A percentile compares a stretch with the other conserved stretches of the same genome.
These are phyloP conservation scores for Elgaria multicarinata DNA, from an alignment of 2,113 vertebrate species.

Conservation along the genomic window DNA sequence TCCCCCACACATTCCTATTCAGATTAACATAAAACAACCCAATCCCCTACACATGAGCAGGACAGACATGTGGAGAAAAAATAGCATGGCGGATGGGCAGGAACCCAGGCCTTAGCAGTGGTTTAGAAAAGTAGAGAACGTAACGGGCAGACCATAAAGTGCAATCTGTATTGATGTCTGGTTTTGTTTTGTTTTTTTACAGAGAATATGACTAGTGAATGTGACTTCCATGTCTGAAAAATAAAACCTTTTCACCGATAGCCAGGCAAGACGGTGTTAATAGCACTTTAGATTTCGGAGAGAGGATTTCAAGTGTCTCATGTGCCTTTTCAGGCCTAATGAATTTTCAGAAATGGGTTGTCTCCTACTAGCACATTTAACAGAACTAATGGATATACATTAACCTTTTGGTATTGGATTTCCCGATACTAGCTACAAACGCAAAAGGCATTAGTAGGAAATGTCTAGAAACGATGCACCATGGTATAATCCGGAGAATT, in stretches of 20 bases:
- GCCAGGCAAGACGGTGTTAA: conserved; percentile 31
- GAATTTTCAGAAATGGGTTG: conserved; percentile 57
- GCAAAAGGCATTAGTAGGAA: conserved; percentile 61
- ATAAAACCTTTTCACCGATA: rapidly evolving
- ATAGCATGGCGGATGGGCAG: neutral
- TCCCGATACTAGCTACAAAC: conserved; percentile 58
- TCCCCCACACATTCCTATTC: neutral
- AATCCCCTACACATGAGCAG: neutral
- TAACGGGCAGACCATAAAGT: neutral
- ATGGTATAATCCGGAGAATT: neutral
- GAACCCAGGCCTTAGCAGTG: neutral
- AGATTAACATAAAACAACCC: too few relatives aligned
- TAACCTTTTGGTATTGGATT: conserved; percentile 71
- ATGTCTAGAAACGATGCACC: neutral
- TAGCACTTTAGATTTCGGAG: neutral
- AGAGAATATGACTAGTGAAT: neutral
- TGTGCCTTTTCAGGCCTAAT: conserved; percentile 34
- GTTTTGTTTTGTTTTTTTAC: too few relatives aligned
- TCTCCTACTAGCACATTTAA: conserved; percentile 45
- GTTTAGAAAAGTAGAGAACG: neutral
- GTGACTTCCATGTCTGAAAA: neutral
- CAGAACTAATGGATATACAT: conserved; percentile 65
- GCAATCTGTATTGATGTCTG: neutral
- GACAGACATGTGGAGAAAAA: neutral
- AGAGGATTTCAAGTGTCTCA: conserved; percentile 43